A percentile compares a stretch with the other conserved stretches of the same genome.
phyloP scores from a whole-genome alignment of 2,797 vertebrate genomes.

The Pampus argenteus region DNA sequence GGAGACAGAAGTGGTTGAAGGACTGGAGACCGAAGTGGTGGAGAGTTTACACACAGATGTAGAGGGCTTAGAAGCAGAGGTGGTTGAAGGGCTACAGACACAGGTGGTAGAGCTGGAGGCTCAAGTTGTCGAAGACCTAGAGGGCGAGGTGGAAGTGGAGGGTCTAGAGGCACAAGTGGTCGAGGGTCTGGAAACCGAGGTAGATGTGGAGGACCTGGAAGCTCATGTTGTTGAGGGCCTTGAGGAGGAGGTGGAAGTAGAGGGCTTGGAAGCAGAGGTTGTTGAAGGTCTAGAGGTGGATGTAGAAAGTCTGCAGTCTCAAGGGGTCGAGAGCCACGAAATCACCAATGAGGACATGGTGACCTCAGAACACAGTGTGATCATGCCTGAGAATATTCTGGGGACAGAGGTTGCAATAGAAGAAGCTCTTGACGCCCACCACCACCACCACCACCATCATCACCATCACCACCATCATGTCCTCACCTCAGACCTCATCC shows the following conservation, averaged over 20 bases:
- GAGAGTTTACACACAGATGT: constrained; percentile 78
- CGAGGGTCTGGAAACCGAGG: constrained; percentile 79
- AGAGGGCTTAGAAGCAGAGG: constrained; percentile 78
- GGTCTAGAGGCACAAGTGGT: constrained; percentile 79
- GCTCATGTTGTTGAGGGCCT: constrained; percentile 81
- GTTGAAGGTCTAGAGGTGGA: constrained; percentile 81
- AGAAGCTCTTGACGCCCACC: constrained; percentile 88
- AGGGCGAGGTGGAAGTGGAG: constrained; percentile 80
- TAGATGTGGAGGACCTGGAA: constrained; percentile 79
- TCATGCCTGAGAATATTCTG: constrained; percentile 94
- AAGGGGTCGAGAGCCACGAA: constrained; percentile 92
- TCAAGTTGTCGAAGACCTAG: constrained; percentile 77
- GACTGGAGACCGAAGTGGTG: constrained; percentile 79
- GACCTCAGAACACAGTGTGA: constrained; percentile 90
- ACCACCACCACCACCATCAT: constrained; percentile 89
- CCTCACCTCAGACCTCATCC: constrained; percentile 91
- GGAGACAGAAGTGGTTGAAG: constrained; percentile 79
- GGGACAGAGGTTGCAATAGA: constrained; percentile 95
- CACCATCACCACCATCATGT: constrained; percentile 89
- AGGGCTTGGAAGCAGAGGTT: constrained; percentile 77
- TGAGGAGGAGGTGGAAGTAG: constrained; percentile 83
- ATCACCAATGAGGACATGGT: constrained; percentile 92
- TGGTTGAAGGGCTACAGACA: constrained; percentile 78
- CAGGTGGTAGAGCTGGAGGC: constrained; percentile 81
- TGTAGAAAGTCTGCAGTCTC: constrained; percentile 78